Evolutionary conservation across 1,140 invertebrate genomes (phyloP).

Genomic region (Micrasema longulum): DNA sequence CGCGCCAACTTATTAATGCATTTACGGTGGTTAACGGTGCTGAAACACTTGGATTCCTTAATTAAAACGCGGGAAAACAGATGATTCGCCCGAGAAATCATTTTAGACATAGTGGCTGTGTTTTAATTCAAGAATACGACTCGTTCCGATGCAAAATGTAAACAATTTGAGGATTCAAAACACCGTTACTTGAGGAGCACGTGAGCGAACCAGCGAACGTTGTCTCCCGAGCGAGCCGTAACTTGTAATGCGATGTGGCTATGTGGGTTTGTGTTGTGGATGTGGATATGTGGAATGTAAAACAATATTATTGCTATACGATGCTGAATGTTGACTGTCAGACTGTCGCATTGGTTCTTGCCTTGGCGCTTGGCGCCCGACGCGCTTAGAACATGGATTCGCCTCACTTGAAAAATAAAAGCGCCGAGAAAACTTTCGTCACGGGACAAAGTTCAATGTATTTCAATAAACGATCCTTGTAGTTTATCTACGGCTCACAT

Average conservation of each 20-base stretch:
- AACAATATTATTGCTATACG: too few relatives aligned
- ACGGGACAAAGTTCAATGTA: slow-evolving; percentile 37
- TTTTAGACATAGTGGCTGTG: slow-evolving; percentile 2
- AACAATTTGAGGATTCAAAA: too few relatives aligned
- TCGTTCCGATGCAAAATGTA: not conserved
- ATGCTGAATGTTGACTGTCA: slow-evolving; percentile 26
- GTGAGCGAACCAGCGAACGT: too few relatives aligned
- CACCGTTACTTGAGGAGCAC: too few relatives aligned
- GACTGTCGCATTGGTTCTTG: not conserved
- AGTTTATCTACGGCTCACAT: not conserved
- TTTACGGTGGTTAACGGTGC: not conserved
- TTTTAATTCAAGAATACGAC: not conserved
- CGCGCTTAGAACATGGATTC: slow-evolving; percentile 1
- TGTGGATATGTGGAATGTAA: too few relatives aligned
- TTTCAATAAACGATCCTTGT: not conserved
- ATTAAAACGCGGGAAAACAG: not conserved
- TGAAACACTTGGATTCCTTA: slow-evolving; percentile 10
- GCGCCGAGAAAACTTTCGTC: slow-evolving; percentile 9
- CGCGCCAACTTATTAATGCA: not conserved
- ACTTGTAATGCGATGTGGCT: too few relatives aligned
- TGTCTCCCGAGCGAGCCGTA: too few relatives aligned
- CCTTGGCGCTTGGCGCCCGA: slow-evolving; percentile 17
- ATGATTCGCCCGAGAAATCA: slow-evolving; percentile 9
- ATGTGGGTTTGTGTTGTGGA: too few relatives aligned
- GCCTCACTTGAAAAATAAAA: slow-evolving; percentile 4